phyloP scores from a whole-genome alignment of 2,888 invertebrate genomes.

The Griposia aprilina region DNA sequence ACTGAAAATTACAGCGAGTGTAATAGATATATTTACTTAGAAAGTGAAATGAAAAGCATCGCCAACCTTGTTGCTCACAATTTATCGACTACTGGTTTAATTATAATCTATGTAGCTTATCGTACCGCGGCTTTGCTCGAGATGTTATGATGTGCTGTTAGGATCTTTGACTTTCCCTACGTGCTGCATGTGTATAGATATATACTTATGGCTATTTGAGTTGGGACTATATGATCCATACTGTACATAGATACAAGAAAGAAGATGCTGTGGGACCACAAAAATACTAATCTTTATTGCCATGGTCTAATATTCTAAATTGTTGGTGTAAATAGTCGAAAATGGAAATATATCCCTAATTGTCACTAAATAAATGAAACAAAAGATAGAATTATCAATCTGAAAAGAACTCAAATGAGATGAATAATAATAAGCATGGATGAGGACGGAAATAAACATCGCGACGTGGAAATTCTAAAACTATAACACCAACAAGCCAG shows the following conservation, averaged over 20 bases:
- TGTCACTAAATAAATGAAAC: neutral
- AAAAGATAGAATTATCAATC: neutral
- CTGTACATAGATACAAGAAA: too few species aligned
- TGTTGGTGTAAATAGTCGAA: neutral
- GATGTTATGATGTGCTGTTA: constrained; percentile 63
- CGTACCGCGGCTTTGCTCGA: constrained; percentile 50
- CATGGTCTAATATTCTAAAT: neutral
- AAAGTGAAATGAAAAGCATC: constrained; percentile 68
- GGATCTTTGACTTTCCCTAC: constrained; percentile 59
- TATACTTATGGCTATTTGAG: neutral
- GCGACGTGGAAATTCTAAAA: neutral
- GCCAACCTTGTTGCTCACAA: constrained; percentile 55
- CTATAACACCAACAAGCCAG: neutral
- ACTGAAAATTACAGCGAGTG: constrained; percentile 56
- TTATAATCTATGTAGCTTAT: constrained; percentile 68
- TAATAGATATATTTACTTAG: constrained; percentile 62
- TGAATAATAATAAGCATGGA: too few species aligned
- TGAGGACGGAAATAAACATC: neutral
- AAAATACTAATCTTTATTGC: neutral
- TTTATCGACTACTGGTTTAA: constrained; percentile 69
- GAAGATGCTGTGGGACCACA: neutral
- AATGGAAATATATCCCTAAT: too few species aligned
- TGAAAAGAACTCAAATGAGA: neutral
- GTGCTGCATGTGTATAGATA: constrained; percentile 9
- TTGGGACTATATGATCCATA: neutral